Base-by-base conservation (phyloP, 2,797 vertebrate genomes). In the Denticeps clupeoides region DNA sequence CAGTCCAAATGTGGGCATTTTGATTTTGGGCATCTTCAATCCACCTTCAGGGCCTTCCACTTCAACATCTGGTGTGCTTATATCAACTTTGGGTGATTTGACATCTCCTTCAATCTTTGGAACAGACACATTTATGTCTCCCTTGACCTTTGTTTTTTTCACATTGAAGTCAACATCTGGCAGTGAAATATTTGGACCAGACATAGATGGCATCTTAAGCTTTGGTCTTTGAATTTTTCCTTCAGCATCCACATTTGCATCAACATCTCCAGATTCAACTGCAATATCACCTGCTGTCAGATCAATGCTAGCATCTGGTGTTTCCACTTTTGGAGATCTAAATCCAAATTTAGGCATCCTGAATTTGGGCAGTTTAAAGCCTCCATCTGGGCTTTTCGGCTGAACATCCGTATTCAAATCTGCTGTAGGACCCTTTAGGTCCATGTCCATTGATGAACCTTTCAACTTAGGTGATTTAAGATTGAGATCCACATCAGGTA, bases 201-300 rank as follows among this genome's bases (percentile, higher is more conserved):
- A 78, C 22, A 81, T 67, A 1, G 77, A 65, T 0, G 83, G 62
- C 32, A 67, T 55, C 37, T 66, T 63, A 4, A 68, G 33, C 27
- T 55, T 37, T 8, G 6, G 49, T 2, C 23, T 35, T 18, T 45
- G 32, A 16, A 51, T 25, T 13, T 40, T 24, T 10, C 18, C 0
- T 26, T 68, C 75, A 19, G 72, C 72, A 0, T n/a, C n/a, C n/a
- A n/a, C n/a, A n/a, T n/a, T n/a, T n/a, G n/a, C n/a, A n/a, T n/a
- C n/a, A n/a, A n/a, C n/a, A n/a, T n/a, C n/a, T n/a, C n/a, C n/a
- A n/a, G n/a, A n/a, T n/a, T n/a, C n/a, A n/a, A n/a, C n/a, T n/a
- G n/a, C n/a, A n/a, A n/a, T n/a, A n/a, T n/a, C n/a, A n/a, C n/a
- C n/a, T n/a, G n/a, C n/a, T 2, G 69, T 67, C 15, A 67, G 4